Evolutionary conservation across 2,888 invertebrate species (phyloP), one percentile per base, ranked within the genome.

Genomic region (Palloptera scutellata): DNA sequence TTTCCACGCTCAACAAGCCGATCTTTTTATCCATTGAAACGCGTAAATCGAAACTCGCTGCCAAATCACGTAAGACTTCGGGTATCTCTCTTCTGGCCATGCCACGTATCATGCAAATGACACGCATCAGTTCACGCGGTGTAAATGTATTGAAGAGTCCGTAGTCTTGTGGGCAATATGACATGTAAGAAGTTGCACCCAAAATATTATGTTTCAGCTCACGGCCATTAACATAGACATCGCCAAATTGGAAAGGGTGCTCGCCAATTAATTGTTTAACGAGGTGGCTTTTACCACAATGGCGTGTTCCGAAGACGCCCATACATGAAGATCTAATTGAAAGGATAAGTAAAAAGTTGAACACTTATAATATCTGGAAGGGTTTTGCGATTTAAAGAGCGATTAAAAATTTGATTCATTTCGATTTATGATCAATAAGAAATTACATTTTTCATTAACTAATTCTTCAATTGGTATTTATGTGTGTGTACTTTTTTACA

Each of bases 251-350:
- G 42, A 92, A 88, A 3, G 86, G 83, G 75, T 90, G 89, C 77
- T 93, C 92, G 0, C 95, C 95, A 70, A 94, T 93, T 73, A 95
- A 84, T 90, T 94, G 93, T 81, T 91, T 91, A 79, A 96, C 94
- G 0, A 95, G 92, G 11, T 91, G 91, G 0, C 93, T 92, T 83
- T 94, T 94, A 0, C 94, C 94, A 0, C 93, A 92, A 13, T 93
- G 93, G 77, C 93, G 93, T 0, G 92, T 89, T 0, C 94, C 93
- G 64, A 92, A 86, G 42, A 94, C 85, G 9, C 93, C 94, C 78
- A 94, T 92, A 78, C 92, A 92, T 83, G 92, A 92, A 52, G 76
- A 73, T 55, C 81, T 81, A 53, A 61, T 48, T 42, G 41, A 17
- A 15, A 13, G 13, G 12, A 10, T 17, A 20, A 48, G 20, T 5